These are phyloP conservation scores for Arctocebus calabarensis DNA, from an alignment of 2,797 vertebrate genomes.

Conservation along the genomic window DNA sequence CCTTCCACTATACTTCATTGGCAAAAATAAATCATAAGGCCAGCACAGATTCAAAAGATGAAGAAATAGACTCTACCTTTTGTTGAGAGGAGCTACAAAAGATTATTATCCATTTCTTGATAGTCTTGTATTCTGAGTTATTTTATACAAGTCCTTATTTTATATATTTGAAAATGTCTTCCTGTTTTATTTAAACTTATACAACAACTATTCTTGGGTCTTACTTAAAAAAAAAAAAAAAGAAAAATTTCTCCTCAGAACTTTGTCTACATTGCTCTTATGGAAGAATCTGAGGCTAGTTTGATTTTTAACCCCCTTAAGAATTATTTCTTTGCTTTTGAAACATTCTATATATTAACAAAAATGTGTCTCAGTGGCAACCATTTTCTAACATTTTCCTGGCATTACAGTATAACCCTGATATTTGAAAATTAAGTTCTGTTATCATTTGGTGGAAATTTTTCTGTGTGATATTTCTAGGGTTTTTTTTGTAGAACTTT, in stretches of 20 bases:
- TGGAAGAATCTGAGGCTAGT: not conserved
- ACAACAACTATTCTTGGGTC: not conserved
- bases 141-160: not conserved
- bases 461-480: not conserved
- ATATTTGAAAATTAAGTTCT: conserved; percentile 5
- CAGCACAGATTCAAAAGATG: not conserved
- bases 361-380: not conserved
- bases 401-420: not conserved
- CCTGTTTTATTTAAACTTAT: conserved; percentile 35
- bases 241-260: not conserved
- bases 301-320: conserved; percentile 12
- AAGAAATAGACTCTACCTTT: not conserved
- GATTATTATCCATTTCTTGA: not conserved
- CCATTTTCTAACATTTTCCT: conserved; percentile 29
- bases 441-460: not conserved
- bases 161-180: not conserved
- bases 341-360: not conserved
- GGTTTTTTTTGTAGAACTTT: not conserved
- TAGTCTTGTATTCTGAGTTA: not conserved
- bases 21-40: not conserved
- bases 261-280: not conserved
- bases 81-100: not conserved
- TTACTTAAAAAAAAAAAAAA: not conserved
- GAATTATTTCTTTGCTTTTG: not conserved
- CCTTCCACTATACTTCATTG: not conserved